Base-by-base conservation (phyloP, 2,113 vertebrate genomes). In the Stigmatopora nigra region DNA sequence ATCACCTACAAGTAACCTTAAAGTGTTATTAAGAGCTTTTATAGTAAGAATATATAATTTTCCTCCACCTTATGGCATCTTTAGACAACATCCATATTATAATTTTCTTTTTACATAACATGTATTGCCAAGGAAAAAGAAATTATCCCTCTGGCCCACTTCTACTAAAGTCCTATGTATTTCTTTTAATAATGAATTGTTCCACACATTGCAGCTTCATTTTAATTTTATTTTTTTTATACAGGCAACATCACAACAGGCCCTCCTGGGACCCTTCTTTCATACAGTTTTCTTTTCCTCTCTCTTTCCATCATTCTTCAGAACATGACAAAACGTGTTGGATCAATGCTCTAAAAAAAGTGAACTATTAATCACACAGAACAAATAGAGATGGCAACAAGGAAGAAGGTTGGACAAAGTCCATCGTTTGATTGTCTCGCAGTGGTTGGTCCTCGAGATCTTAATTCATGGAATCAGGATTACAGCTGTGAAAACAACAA, bases 161-260 rank as follows among this genome's bases (percentile, higher is more conserved):
- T 7, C 38, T 41, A 8, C 4, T 7, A 41, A 8, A 41, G 2
- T 17, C 17, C 19, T 25, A 31, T 14, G 56, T 16, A 9, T 15
- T 25, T 20, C 51, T 12, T 52, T 53, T 22, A 31, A 31, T 44
- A 44, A 76, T 1, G 6, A 19, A 63, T 19, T 45, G 20, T 17
- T 45, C 17, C 51, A 64, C 41, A 67, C 1, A 12, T 19, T 63
- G 45, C 47, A 63, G 55, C 9, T 4, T 70, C 13, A 47, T 65
- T 76, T 76, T 84, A 75, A 86, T 85, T 82, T 78, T 48, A 83
- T 78, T 80, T 52, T 31, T 82, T 78, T 67, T 65, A 74, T 67
- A 84, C 73, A 82, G 73, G 79, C 69, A 77, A 52, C 65, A 79
- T 82, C 68, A 77, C 53, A 76, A 83, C 67, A 76, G 64, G 78